Evolutionary conservation across 2,113 vertebrate species (phyloP).

Genomic region (Ciconia boyciana): DNA sequence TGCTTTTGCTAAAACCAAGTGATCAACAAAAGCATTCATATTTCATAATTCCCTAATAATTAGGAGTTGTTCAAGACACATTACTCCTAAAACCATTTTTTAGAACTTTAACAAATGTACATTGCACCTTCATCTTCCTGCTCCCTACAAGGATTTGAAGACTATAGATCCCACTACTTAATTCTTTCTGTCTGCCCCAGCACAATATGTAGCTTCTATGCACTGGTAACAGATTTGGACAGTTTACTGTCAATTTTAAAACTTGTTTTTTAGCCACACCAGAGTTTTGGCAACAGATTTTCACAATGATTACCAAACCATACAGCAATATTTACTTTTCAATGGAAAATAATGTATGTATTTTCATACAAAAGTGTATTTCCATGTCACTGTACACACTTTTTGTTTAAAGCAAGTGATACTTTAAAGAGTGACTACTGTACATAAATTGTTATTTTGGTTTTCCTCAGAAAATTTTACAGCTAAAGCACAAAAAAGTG

Average conservation of each 20-base stretch:
- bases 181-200: background rate
- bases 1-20: background rate
- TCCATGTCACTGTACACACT: background rate
- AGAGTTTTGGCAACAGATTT: background rate
- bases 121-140: background rate
- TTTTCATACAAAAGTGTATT: background rate
- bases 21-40: background rate
- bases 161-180: background rate
- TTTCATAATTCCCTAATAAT: background rate
- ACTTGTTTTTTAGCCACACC: background rate
- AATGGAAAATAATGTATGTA: rapidly evolving
- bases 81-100: background rate
- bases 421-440: background rate
- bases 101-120: background rate
- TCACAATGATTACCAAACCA: background rate
- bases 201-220: background rate
- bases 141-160: background rate
- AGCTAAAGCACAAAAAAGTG: background rate
- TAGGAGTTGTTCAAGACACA: background rate
- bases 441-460: background rate
- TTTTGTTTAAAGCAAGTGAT: background rate
- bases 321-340: background rate
- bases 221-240: background rate
- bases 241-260: background rate
- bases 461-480: background rate